A percentile compares a stretch with the other conserved stretches of the same genome.
phyloP scores from a whole-genome alignment of 2,113 vertebrate genomes.

The Xenopus tropicalis region DNA sequence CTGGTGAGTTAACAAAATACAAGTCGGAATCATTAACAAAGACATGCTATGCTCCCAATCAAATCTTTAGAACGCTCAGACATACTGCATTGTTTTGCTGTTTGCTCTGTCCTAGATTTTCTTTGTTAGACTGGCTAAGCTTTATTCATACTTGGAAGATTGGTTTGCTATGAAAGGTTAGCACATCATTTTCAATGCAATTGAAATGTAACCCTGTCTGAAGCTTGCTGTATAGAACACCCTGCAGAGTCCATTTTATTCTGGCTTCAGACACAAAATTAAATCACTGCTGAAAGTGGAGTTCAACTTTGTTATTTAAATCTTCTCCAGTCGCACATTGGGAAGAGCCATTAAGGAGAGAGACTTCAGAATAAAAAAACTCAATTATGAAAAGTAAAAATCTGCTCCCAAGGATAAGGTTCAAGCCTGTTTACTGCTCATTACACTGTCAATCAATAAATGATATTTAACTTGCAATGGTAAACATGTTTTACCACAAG shows the following conservation, averaged over 20 bases:
- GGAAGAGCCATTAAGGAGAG: conserved; percentile 1
- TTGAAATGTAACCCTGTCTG: conserved; percentile 29
- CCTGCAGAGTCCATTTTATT: conserved; percentile 34
- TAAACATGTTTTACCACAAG: not conserved
- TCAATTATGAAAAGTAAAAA: not conserved
- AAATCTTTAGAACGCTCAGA: not conserved
- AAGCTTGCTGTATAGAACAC: conserved; percentile 6
- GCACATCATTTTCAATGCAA: conserved; percentile 27
- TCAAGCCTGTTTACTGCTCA: not conserved
- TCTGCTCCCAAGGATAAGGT: not conserved
- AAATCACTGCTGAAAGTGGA: conserved; percentile 24
- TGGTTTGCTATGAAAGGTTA: conserved; percentile 30
- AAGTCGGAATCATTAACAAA: not conserved
- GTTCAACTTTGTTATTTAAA: conserved; percentile 28
- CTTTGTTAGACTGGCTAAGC: not conserved
- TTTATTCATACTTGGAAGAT: conserved; percentile 28
- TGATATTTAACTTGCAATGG: not conserved
- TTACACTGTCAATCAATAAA: not conserved
- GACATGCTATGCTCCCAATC: not conserved
- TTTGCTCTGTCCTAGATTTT: not conserved
- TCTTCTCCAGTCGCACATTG: not conserved
- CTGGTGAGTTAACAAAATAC: not conserved
- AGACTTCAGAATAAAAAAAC: conserved; percentile 9
- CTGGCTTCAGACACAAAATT: conserved; percentile 33
- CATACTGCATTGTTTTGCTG: not conserved